These are phyloP conservation scores for Dolomedes plantarius DNA, from an alignment of 2,888 invertebrate genomes.

Conservation along the genomic window DNA sequence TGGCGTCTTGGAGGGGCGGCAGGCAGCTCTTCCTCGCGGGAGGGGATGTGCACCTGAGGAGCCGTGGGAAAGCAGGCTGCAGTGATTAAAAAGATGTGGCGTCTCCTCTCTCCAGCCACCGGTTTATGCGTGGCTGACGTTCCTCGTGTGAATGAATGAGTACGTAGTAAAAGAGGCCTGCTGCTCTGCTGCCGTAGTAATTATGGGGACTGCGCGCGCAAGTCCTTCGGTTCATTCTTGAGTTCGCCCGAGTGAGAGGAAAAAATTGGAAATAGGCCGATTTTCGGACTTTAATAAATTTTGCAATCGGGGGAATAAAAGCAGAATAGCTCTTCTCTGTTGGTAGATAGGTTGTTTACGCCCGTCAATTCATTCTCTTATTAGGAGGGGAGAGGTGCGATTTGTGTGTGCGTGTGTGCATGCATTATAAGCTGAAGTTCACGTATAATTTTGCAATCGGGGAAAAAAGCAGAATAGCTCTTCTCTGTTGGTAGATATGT, in stretches of 20 bases:
- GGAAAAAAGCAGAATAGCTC: too few relatives aligned
- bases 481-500: too few relatives aligned
- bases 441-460: too few relatives aligned
- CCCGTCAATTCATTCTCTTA: too few relatives aligned
- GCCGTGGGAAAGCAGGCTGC: conserved; percentile 21
- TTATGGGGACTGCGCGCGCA: conserved; percentile 21
- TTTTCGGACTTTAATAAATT: too few relatives aligned
- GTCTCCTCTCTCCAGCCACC: conserved; percentile 48
- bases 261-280: too few relatives aligned
- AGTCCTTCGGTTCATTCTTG: neutral
- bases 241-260: neutral
- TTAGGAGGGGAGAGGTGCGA: too few relatives aligned
- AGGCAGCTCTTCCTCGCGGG: conserved; percentile 8
- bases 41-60: conserved; percentile 21
- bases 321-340: too few relatives aligned
- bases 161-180: conserved; percentile 22
- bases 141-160: conserved; percentile 40
- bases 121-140: conserved; percentile 54
- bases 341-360: too few relatives aligned
- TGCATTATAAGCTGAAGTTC: too few relatives aligned
- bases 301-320: too few relatives aligned
- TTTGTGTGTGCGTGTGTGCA: too few relatives aligned
- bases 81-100: conserved; percentile 53
- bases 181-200: conserved; percentile 25
- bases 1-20: conserved; percentile 56